Evolutionary conservation across 2,113 vertebrate genomes (phyloP).

Genomic region (Dolichotis patagonum): DNA sequence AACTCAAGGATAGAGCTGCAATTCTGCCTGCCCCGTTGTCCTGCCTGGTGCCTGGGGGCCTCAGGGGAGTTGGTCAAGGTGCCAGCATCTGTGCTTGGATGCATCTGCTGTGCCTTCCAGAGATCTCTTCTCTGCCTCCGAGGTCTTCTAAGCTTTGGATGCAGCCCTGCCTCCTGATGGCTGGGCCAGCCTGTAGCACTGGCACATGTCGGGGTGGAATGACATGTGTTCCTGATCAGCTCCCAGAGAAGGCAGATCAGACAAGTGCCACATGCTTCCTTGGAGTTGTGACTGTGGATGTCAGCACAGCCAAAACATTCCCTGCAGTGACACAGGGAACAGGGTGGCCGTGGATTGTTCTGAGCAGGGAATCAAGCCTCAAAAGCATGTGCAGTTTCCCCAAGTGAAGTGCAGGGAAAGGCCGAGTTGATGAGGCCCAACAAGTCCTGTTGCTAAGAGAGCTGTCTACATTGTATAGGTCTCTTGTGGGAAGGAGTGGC

Average conservation of each 20-base stretch:
- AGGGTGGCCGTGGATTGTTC: not conserved
- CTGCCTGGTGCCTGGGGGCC: not conserved
- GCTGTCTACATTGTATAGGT: not conserved
- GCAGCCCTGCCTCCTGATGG: not conserved
- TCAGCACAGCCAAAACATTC: not conserved
- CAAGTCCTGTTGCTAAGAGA: too few relatives aligned
- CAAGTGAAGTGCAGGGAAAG: not conserved
- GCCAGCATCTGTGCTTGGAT: not conserved
- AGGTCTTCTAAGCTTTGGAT: not conserved
- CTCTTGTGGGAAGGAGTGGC: not conserved
- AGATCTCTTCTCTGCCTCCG: not conserved
- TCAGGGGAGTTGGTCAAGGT: not conserved
- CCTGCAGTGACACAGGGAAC: rapidly evolving
- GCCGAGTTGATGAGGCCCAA: rapidly evolving
- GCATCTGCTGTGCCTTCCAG: not conserved
- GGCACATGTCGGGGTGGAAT: not conserved
- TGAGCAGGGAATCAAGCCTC: not conserved
- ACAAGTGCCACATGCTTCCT: not conserved
- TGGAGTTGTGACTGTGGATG: not conserved
- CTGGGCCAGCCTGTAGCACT: not conserved
- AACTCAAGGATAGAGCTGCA: not conserved
- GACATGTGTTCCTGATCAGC: not conserved
- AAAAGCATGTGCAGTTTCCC: not conserved
- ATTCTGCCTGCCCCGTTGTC: not conserved
- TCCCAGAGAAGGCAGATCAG: not conserved